These are phyloP conservation scores for Anabas testudineus DNA, from an alignment of 2,797 vertebrate genomes.

Conservation along the genomic window DNA sequence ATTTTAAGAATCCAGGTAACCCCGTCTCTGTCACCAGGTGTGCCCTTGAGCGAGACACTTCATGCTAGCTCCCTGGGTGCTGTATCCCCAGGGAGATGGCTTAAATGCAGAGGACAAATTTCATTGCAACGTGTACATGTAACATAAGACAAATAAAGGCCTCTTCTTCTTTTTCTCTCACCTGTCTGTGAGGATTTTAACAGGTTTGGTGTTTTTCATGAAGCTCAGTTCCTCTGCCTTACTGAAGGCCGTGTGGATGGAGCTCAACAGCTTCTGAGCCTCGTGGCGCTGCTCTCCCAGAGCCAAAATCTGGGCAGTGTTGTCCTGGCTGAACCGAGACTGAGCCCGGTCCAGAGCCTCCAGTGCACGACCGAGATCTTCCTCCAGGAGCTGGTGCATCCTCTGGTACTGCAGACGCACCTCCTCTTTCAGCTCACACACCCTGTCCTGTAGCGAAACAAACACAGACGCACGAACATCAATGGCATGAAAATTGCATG, in stretches of 20 bases:
- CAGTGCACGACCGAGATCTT: conserved; percentile 95
- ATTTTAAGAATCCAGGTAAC: background rate
- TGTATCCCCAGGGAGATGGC: no score
- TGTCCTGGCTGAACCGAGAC: conserved; percentile 97
- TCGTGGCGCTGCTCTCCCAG: conserved; percentile 97
- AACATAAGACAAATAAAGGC: no score
- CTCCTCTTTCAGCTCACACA: conserved; percentile 97
- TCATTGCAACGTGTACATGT: no score
- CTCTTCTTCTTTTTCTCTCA: no score
- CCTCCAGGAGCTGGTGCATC: conserved; percentile 98
- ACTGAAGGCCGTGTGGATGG: conserved; percentile 95
- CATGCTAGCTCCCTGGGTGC: no score
- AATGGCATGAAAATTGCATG: background rate
- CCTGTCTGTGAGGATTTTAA: conserved; percentile 99
- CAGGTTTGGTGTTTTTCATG: conserved; percentile 99
- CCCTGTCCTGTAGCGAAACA: conserved; percentile 88
- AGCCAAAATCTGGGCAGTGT: conserved; percentile 93
- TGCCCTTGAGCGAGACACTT: no score
- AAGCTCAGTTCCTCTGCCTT: conserved; percentile 99
- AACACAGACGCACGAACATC: background rate
- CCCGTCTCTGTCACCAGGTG: no score
- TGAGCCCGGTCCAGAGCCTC: conserved; percentile 97
- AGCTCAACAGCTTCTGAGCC: conserved; percentile 97
- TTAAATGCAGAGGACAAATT: no score
- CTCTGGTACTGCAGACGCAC: conserved; percentile 98